phyloP scores from a whole-genome alignment of 64 coral and sea anemone species.

The Stylophora pistillata region DNA sequence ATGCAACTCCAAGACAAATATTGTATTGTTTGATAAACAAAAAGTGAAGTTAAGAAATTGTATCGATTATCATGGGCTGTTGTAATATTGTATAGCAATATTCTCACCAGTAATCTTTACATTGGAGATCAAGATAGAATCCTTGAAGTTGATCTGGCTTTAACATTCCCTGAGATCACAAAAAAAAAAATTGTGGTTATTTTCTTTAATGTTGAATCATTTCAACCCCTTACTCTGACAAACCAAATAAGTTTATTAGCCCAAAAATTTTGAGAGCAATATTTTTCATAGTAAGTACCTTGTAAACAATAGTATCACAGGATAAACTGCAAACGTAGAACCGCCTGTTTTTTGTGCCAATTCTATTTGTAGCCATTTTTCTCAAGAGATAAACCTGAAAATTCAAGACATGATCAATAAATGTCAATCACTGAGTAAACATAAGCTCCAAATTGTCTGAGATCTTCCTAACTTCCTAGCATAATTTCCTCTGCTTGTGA shows the following conservation, averaged over 20 bases:
- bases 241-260: no score
- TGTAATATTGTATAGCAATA: not conserved
- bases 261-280: no score
- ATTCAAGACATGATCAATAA: not conserved
- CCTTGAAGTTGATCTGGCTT: slow-evolving; percentile 73
- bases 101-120: slow-evolving; percentile 81
- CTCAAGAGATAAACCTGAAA: slow-evolving; percentile 75
- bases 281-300: slow-evolving; percentile 57
- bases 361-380: slow-evolving; percentile 76
- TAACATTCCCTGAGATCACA: slow-evolving; percentile 81
- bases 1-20: no score
- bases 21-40: no score
- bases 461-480: no score
- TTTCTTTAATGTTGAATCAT: no score
- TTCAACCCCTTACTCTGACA: no score
- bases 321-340: slow-evolving; percentile 95
- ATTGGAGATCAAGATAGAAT: slow-evolving; percentile 81
- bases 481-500: no score
- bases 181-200: not conserved
- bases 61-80: not conserved
- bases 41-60: not conserved
- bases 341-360: slow-evolving; percentile 75
- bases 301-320: slow-evolving; percentile 86
- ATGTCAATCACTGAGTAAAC: not conserved
- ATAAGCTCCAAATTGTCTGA: no score